Conservation (phyloP, 2,113 vertebrate genomes). For the Pollimyrus isidori region DNA sequence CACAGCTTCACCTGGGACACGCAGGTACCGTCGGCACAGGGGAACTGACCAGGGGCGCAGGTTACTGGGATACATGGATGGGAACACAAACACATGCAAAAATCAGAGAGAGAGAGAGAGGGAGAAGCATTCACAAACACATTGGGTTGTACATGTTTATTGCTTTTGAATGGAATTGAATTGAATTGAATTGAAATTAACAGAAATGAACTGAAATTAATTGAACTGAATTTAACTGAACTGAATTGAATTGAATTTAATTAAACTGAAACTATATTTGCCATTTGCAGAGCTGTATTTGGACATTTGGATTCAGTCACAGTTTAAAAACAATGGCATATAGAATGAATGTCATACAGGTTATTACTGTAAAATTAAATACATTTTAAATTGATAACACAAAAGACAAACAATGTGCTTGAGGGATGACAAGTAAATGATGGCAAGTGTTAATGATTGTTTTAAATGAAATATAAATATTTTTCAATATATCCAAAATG, state of each 20-base stretch:
- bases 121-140: not conserved
- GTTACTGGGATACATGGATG: slow-evolving; percentile 36
- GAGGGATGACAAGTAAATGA: not conserved
- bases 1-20: slow-evolving; percentile 49
- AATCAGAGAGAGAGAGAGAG: not conserved
- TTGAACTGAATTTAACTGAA: not conserved
- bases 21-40: slow-evolving; percentile 63
- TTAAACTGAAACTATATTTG: not conserved
- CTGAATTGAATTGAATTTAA: no score
- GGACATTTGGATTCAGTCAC: not conserved
- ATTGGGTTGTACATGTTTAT: not conserved
- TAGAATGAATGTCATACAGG: not conserved
- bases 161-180: not conserved
- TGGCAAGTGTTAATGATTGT: not conserved
- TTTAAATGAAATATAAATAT: not conserved
- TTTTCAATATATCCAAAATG: not conserved
- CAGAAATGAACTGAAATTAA: not conserved
- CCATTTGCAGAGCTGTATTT: not conserved
- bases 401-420: not conserved
- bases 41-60: slow-evolving; percentile 57
- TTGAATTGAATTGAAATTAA: not conserved
- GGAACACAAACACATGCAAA: not conserved
- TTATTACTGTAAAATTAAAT: not conserved
- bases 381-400: not conserved
- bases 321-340: not conserved